Conservation (phyloP, 2,888 invertebrate genomes). For the Erebia ligea region DNA sequence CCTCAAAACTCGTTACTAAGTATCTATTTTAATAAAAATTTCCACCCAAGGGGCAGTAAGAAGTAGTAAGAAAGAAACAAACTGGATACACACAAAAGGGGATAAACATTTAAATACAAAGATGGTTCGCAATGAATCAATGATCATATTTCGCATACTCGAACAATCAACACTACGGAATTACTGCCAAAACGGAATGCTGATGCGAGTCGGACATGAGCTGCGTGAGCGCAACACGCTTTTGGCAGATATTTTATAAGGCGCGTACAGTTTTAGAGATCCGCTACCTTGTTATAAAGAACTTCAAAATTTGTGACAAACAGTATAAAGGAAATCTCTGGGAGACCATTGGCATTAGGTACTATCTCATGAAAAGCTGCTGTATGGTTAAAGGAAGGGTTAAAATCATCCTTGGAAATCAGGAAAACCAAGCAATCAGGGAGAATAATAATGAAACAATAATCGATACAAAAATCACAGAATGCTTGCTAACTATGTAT, state of each 20-base stretch:
- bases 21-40: background rate
- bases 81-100: slow-evolving; percentile 7
- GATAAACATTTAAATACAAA: slow-evolving; percentile 15
- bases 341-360: too few relatives aligned
- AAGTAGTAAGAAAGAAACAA: background rate
- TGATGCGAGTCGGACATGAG: slow-evolving; percentile 13
- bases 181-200: slow-evolving; percentile 28
- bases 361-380: too few relatives aligned
- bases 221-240: slow-evolving; percentile 20
- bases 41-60: background rate
- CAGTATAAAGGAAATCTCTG: too few relatives aligned
- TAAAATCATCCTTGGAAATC: too few relatives aligned
- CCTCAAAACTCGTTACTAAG: background rate
- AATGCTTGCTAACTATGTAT: too few relatives aligned
- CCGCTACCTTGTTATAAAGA: background rate
- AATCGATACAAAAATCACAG: too few relatives aligned
- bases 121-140: slow-evolving; percentile 8
- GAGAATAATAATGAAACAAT: too few relatives aligned
- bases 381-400: too few relatives aligned
- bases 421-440: too few relatives aligned
- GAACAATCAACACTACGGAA: slow-evolving; percentile 26
- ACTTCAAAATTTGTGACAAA: too few relatives aligned
- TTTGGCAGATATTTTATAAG: slow-evolving; percentile 26
- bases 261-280: slow-evolving; percentile 5
- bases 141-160: slow-evolving; percentile 13